Percentiles rank a stretch among this genome's conserved stretches.
Conservation (phyloP, 2,797 vertebrate species). For the Crocidura indochinensis region DNA sequence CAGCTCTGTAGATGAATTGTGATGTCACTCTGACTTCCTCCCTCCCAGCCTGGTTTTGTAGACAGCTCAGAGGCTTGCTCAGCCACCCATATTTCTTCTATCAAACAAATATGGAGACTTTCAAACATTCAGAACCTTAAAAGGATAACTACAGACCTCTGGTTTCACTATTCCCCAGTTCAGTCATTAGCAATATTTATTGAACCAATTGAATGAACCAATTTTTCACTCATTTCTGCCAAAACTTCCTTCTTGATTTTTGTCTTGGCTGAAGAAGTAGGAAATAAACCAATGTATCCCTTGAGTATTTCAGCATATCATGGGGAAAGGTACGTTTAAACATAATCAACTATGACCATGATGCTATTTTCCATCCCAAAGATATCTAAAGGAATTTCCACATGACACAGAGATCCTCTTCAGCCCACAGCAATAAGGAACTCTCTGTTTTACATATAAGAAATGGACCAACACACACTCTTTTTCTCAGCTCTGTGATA, state of each 20-base stretch:
- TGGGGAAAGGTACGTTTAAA: neutral
- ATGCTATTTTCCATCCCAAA: neutral
- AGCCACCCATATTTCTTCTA: neutral
- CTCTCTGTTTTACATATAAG: neutral
- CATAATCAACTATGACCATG: neutral
- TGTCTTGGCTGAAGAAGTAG: conserved; percentile 21
- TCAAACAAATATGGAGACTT: conserved; percentile 13
- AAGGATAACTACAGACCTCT: neutral
- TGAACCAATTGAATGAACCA: too few species aligned
- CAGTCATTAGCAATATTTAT: neutral
- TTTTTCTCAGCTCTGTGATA: neutral
- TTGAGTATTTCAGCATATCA: neutral
- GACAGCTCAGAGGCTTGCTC: conserved; percentile 9
- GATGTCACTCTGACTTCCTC: neutral
- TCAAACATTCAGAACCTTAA: neutral
- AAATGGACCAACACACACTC: neutral
- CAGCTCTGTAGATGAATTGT: neutral
- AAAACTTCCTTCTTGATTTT: neutral
- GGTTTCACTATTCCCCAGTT: neutral
- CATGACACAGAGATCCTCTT: neutral
- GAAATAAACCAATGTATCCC: conserved; percentile 14
- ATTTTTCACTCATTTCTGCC: neutral
- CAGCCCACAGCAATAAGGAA: conserved; percentile 10
- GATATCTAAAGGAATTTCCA: neutral
- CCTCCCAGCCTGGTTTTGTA: neutral